phyloP scores from a whole-genome alignment of 2,113 vertebrate species.

The Bos javanicus region DNA sequence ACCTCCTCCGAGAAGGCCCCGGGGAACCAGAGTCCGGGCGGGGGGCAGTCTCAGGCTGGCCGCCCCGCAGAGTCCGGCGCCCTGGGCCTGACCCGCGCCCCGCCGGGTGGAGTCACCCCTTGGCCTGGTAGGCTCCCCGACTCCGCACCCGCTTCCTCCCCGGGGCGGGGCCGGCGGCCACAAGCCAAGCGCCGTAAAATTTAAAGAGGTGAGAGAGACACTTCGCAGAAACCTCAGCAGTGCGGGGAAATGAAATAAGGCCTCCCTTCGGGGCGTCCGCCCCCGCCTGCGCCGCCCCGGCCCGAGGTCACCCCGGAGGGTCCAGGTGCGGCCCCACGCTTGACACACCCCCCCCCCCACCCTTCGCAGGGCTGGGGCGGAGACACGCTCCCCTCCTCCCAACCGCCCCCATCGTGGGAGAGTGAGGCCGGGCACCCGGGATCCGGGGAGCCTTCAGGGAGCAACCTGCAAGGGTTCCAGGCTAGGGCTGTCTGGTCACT shows the following conservation, averaged over 20 bases:
- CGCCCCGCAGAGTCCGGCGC: not conserved
- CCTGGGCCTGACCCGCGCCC: not conserved
- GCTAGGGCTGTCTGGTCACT: not conserved
- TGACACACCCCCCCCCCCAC: not conserved
- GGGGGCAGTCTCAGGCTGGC: not conserved
- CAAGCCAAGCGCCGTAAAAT: conserved; percentile 94
- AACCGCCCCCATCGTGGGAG: not conserved
- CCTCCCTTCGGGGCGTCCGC: conserved; percentile 80
- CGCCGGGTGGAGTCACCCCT: not conserved
- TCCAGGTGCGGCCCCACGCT: conserved; percentile 32
- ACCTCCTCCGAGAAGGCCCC: rapidly evolving
- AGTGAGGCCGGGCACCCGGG: not conserved
- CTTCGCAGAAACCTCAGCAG: conserved; percentile 92
- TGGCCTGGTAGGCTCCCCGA: conserved; percentile 73
- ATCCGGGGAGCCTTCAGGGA: not conserved
- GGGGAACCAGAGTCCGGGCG: not conserved
- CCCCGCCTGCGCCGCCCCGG: conserved; percentile 45
- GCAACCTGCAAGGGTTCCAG: not conserved
- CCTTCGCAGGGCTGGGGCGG: not conserved
- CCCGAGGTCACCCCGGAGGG: conserved; percentile 42
- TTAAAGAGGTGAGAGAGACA: conserved; percentile 99
- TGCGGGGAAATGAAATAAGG: conserved; percentile 88
- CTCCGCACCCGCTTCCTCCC: conserved; percentile 87
- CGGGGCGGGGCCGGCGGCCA: conserved; percentile 88
- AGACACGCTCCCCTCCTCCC: not conserved